These are phyloP conservation scores for Luffia ferchaultella DNA, from an alignment of 2,888 invertebrate species.

Conservation along the genomic window DNA sequence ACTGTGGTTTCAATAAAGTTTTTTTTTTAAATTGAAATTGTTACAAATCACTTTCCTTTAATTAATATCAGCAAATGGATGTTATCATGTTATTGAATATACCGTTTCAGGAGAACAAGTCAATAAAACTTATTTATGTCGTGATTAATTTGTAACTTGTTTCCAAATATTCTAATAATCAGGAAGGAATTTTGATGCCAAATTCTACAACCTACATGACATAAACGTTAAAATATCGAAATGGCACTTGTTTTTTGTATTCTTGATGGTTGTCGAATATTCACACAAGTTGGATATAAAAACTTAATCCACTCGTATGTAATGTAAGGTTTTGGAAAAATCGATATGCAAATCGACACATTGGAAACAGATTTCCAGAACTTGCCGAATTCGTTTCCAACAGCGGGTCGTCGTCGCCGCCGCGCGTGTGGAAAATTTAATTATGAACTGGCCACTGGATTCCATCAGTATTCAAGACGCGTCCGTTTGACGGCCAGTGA, in stretches of 20 bases:
- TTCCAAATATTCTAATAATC: too few relatives aligned
- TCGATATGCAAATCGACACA: neutral
- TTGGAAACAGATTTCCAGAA: constrained; percentile 9
- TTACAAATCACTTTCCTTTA: too few relatives aligned
- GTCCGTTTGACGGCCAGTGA: constrained; percentile 48
- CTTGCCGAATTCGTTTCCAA: constrained; percentile 34
- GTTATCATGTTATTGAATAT: too few relatives aligned
- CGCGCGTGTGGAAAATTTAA: constrained; percentile 55
- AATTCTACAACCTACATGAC: neutral
- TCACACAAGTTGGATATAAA: neutral
- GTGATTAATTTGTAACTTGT: too few relatives aligned
- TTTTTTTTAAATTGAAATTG: too few relatives aligned
- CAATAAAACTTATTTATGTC: too few relatives aligned
- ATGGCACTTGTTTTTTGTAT: neutral
- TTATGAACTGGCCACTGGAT: constrained; percentile 42
- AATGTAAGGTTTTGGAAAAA: neutral
- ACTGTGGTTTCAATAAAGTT: too few relatives aligned
- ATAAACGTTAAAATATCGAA: neutral
- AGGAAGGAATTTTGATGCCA: too few relatives aligned
- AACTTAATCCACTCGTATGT: neutral
- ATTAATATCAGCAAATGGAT: too few relatives aligned
- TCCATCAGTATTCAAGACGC: constrained; percentile 48
- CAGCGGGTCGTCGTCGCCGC: constrained; percentile 19
- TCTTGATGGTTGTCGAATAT: neutral
- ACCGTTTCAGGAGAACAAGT: too few relatives aligned